Evolutionary conservation across 2,113 vertebrate genomes (phyloP), one percentile per base, ranked within the genome.

Genomic region (Arenaria interpres): DNA sequence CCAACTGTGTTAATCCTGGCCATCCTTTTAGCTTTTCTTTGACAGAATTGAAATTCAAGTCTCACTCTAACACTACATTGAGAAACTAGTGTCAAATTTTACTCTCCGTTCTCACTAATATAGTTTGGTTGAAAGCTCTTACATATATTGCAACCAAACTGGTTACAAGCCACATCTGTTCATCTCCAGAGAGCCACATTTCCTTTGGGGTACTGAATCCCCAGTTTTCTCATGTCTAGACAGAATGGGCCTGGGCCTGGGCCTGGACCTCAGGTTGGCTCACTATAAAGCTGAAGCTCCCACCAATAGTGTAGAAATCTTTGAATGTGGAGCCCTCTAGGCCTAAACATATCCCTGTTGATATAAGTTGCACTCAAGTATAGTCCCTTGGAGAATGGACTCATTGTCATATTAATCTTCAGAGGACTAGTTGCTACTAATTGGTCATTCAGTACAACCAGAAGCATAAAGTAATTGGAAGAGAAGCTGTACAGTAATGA

Each of bases 1-100:
- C 96, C 97, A 95, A 73, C 90, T 96, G 93, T 79, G 96, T 86
- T 96, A 94, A 97, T 97, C 95, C 91, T 82, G 72, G 72, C 94
- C 85, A 92, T 92, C 89, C 85, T 97, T 90, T 96, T 90, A 96
- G 95, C 90, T 95, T 97, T 91, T 83, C 66, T 84, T 81, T 94
- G 86, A 97, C 96, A 97, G 94, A 95, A 94, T 96, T 97, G 79
- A 96, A 94, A 98, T 94, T 97, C 78, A 71, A 90, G 63, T 73
- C 90, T 94, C 76, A 88, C 35, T 96, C 75, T 91, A 78, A 66
- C 62, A 91, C 50, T 71, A 81, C 77, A 90, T 68, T 82, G 64
- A 85, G 84, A 93, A 97, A 93, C 9, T 56, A 80, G 54, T 45
- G 66, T 89, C 79, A 84, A 69, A 87, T 71, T 89, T 82, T 81